phyloP scores from a whole-genome alignment of 2,113 vertebrate species.

The Oophaga pumilio region DNA sequence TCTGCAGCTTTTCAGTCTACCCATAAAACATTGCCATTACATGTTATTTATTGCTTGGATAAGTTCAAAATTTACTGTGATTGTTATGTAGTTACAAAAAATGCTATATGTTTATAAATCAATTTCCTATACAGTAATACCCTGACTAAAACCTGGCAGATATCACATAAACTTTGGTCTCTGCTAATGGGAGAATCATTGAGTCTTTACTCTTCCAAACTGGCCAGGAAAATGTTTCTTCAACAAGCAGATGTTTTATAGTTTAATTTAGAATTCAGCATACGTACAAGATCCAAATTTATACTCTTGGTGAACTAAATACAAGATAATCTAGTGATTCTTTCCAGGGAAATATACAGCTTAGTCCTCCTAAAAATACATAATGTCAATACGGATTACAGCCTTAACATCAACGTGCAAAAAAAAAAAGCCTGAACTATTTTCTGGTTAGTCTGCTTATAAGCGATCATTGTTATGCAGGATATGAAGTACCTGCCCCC shows the following conservation, averaged over 20 bases:
- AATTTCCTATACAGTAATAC: constrained; percentile 7
- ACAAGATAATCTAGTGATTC: not conserved
- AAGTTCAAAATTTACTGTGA: not conserved
- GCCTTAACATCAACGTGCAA: not conserved
- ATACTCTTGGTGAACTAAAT: not conserved
- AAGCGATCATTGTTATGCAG: too few species aligned
- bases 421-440: not conserved
- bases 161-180: constrained; percentile 9
- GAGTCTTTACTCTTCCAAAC: constrained; percentile 14
- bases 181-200: constrained; percentile 41
- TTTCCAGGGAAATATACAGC: not conserved
- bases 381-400: not conserved
- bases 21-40: not conserved
- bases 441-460: not conserved
- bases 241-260: constrained; percentile 34
- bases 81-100: not conserved
- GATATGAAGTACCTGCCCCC: too few species aligned
- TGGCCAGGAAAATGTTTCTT: constrained; percentile 30
- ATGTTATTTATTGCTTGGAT: not conserved
- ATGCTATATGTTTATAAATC: not conserved
- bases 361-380: not conserved
- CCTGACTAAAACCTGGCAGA: constrained; percentile 10
- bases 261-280: constrained; percentile 34
- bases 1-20: not conserved
- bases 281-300: constrained; percentile 8